These are phyloP conservation scores for Drosophila lacertosa DNA, from an alignment of 1,140 invertebrate species.

Conservation along the genomic window DNA sequence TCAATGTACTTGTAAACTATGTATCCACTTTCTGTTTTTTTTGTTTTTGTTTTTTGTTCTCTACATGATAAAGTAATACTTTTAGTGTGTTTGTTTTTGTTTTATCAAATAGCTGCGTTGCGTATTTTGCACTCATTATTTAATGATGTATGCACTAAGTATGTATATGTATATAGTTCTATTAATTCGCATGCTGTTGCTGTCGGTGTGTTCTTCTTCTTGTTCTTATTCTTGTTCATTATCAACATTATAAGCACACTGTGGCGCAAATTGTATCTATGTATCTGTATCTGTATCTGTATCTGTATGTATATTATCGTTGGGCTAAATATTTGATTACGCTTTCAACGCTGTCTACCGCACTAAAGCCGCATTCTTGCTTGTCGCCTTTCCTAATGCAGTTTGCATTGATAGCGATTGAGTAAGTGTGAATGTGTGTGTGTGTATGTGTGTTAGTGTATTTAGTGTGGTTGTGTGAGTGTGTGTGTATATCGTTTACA, in stretches of 20 bases:
- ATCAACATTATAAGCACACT: conserved; percentile 72
- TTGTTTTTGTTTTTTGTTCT: conserved; percentile 28
- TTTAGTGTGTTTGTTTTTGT: conserved; percentile 56
- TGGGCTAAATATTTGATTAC: conserved; percentile 83
- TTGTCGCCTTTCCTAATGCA: conserved; percentile 32
- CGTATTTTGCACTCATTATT: conserved; percentile 40
- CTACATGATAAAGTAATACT: conserved; percentile 80
- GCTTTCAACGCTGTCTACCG: conserved; percentile 47
- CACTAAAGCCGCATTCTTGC: conserved; percentile 17
- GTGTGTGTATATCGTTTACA: conserved; percentile 16
- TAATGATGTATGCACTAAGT: conserved; percentile 26
- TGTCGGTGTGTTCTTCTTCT: conserved; percentile 58
- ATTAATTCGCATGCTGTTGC: conserved; percentile 74
- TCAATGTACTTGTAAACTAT: conserved; percentile 53
- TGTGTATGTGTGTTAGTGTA: conserved; percentile 16
- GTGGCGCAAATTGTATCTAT: conserved; percentile 66
- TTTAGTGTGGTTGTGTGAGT: conserved; percentile 17
- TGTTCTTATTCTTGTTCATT: too few relatives aligned
- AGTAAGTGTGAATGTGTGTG: conserved; percentile 11
- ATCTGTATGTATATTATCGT: conserved; percentile 64
- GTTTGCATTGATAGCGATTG: conserved; percentile 32
- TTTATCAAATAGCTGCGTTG: conserved; percentile 51
- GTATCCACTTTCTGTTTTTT: conserved; percentile 37
- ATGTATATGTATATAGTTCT: conserved; percentile 61
- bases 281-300: conserved; percentile 1